These are phyloP conservation scores for Peromyscus leucopus DNA, from an alignment of 2,113 vertebrate genomes.

Conservation along the genomic window DNA sequence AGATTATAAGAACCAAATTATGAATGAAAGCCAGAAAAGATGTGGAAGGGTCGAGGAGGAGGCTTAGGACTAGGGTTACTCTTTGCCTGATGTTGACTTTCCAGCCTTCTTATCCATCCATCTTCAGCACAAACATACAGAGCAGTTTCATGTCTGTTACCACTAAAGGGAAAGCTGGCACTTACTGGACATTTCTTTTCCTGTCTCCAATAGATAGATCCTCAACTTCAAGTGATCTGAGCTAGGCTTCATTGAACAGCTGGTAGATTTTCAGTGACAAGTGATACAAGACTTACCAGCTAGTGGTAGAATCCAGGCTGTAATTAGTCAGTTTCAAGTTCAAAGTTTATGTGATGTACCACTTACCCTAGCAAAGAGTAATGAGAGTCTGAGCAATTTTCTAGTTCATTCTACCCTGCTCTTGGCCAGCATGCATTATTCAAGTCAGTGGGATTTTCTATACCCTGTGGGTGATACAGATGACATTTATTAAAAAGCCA, in stretches of 20 bases:
- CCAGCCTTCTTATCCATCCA: neutral
- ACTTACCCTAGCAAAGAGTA: neutral
- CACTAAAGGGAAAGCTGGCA: neutral
- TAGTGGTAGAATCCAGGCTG: neutral
- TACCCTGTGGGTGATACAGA: neutral
- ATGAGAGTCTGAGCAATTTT: neutral
- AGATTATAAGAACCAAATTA: neutral
- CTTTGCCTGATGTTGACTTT: neutral
- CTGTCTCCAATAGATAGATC: neutral
- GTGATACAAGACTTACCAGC: neutral
- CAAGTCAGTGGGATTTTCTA: neutral
- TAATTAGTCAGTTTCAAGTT: neutral
- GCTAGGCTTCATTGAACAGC: neutral
- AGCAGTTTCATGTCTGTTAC: neutral
- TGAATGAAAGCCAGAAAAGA: neutral
- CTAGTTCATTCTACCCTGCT: neutral
- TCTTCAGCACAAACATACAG: fast-evolving
- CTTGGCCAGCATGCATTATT: neutral
- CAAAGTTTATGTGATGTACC: neutral
- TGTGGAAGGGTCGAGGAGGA: neutral
- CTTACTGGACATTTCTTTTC: neutral
- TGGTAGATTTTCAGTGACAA: neutral
- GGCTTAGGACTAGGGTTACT: neutral
- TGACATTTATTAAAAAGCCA: neutral
- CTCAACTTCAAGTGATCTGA: neutral